A percentile compares a stretch with the other conserved stretches of the same genome.
phyloP scores from a whole-genome alignment of 2,113 vertebrate species.

The Mesembrinibis cayennensis region DNA sequence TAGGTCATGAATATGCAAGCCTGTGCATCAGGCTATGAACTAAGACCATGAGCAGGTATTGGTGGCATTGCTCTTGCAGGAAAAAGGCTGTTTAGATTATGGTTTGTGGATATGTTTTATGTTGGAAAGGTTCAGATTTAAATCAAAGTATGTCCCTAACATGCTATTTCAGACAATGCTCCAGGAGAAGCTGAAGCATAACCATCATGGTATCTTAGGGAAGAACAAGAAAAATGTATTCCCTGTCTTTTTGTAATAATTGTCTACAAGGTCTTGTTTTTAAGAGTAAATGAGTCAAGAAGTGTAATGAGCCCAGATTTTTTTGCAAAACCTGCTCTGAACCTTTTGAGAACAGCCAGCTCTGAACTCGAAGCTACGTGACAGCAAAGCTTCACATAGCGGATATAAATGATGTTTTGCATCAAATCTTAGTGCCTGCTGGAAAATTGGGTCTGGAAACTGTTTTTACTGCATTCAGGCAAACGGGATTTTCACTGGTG shows the following conservation, averaged over 20 bases:
- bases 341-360: neutral
- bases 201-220: neutral
- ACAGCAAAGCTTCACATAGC: neutral
- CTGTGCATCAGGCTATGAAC: neutral
- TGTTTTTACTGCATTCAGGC: neutral
- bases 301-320: neutral
- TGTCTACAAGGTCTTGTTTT: neutral
- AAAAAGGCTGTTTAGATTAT: neutral
- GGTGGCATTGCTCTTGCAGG: neutral
- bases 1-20: neutral
- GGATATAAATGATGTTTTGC: neutral
- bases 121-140: neutral
- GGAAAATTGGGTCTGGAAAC: neutral
- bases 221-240: neutral
- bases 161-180: neutral
- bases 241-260: neutral
- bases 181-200: neutral
- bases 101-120: neutral
- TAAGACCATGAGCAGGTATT: neutral
- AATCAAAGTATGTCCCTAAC: neutral
- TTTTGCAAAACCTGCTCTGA: neutral
- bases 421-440: neutral
- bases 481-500: neutral
- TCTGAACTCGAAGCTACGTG: neutral
- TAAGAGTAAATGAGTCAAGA: neutral